These are phyloP conservation scores for Pipistrellus pygmaeus DNA, from an alignment of 2,797 vertebrate species.

Conservation along the genomic window DNA sequence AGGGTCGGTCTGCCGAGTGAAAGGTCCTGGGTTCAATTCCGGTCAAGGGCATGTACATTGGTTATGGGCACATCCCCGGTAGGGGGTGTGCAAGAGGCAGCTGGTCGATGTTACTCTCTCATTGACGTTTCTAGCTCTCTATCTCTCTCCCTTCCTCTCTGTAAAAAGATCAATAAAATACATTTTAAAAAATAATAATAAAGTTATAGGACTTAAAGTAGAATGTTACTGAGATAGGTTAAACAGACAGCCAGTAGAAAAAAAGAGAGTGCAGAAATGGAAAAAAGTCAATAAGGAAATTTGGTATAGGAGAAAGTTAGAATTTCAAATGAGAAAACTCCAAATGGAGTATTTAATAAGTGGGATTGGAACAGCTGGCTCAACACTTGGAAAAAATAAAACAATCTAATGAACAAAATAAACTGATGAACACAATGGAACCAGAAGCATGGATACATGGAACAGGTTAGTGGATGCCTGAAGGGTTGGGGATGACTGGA, in stretches of 20 bases:
- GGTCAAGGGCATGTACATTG: too few species aligned
- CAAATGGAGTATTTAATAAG: not conserved
- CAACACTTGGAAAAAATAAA: not conserved
- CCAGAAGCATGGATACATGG: not conserved
- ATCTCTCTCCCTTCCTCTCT: too few species aligned
- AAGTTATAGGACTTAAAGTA: not conserved
- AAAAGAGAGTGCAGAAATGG: not conserved
- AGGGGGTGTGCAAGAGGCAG: too few species aligned
- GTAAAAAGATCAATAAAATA: too few species aligned
- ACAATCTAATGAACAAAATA: not conserved
- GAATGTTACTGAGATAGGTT: not conserved
- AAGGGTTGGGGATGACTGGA: not conserved
- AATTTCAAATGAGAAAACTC: not conserved
- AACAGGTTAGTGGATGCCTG: not conserved
- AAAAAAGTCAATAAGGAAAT: not conserved
- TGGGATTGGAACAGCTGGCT: not conserved
- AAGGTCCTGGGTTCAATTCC: too few species aligned
- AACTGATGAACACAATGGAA: not conserved
- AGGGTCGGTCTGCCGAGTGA: too few species aligned
- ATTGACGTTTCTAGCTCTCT: too few species aligned
- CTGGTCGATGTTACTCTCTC: too few species aligned
- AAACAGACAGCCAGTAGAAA: not conserved
- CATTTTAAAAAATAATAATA: too few species aligned
- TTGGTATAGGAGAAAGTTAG: not conserved
- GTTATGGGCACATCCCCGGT: too few species aligned